Base-by-base conservation (phyloP, 37 sponge, comb jelly and placozoan species). In the Eunapius fragilis region DNA sequence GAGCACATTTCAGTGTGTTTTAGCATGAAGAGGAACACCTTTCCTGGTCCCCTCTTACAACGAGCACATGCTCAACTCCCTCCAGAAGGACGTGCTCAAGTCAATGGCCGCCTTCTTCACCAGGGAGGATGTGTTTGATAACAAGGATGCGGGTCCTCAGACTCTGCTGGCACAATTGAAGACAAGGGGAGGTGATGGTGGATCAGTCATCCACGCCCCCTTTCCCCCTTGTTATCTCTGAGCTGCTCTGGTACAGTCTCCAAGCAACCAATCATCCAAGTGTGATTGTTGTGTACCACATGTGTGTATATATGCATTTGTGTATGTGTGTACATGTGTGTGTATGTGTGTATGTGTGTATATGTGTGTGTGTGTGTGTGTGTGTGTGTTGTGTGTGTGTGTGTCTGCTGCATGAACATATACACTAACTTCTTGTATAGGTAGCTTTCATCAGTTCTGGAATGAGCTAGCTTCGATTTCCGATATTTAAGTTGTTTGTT, bases 1-100 rank as follows among this genome's bases (percentile, higher is more conserved):
- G 88, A 87, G 50, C 94, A 96, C 69, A 78, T 83, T 7, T 91
- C n/a, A n/a, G n/a, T n/a, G n/a, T n/a, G n/a, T n/a, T n/a, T n/a
- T n/a, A n/a, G n/a, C n/a, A n/a, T n/a, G n/a, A n/a, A n/a, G n/a
- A n/a, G n/a, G n/a, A n/a, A n/a, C 92, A 1, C 96, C 96, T 11
- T 96, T 96, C 69, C 92, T 96, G 6, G 92, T 93, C 0, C 94
- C 94, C 11, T 80, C 90, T 2, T 27, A 69, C 78, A 72, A 69
- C 26, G 89, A 90, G 37, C 76, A 89, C 68, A 36, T 76, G 25
- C 84, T 96, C 47, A 80, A 89, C 25, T 25, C 80, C 11, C 72
- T 93, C 3, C 96, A 96, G 32, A 72, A 86, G 31, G 68, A 80
- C 58, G 72, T 91, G 12, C 82, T 93, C 23, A 71, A 41, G n/a